Base-by-base conservation (phyloP, 2,888 invertebrate genomes). In the Phyllotreta striolata region DNA sequence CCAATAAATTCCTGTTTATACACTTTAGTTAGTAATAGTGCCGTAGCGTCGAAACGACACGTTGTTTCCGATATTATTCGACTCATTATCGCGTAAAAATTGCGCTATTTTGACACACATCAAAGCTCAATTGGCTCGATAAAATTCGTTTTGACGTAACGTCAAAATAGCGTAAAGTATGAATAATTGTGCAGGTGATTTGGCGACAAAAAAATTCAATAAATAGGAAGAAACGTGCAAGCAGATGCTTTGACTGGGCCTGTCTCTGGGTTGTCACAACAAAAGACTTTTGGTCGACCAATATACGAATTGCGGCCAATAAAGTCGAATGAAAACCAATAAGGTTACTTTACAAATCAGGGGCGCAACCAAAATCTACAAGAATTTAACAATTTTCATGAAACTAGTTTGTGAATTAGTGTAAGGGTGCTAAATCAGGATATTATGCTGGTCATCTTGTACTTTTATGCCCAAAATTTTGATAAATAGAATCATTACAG, bases 1-100 rank as follows among this genome's bases (percentile, higher is more conserved):
- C 70, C 78, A 75, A 79, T 80, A 79, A 79, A 80, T 80, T 79
- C 24, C 75, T 76, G 76, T 79, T 78, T 77, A 78, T 78, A 78
- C 77, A 78, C 76, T 78, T 78, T 76, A 78, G 77, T 78, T 79
- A 79, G 77, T 75, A 78, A 76, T 78, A 78, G 24, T 4, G 24
- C 4, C 24, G 24, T 78, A 78, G 24, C 24, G 24, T 24, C 24
- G 24, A 24, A 24, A 62, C 64, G 66, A 69, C 56, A 63, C 67
- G 66, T 67, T 71, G 70, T 74, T 73, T 68, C 69, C 38, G 61
- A 69, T 70, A 69, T 69, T 73, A 75, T 74, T 74, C 24, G 24
- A 24, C 24, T 24, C 24, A 24, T 24, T 24, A 24, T 24, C 24
- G 2, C 24, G 24, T 4, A 24, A 24, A 24, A 24, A 24, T 24